phyloP scores from a whole-genome alignment of 2,797 vertebrate genomes.

The Columba guinea region DNA sequence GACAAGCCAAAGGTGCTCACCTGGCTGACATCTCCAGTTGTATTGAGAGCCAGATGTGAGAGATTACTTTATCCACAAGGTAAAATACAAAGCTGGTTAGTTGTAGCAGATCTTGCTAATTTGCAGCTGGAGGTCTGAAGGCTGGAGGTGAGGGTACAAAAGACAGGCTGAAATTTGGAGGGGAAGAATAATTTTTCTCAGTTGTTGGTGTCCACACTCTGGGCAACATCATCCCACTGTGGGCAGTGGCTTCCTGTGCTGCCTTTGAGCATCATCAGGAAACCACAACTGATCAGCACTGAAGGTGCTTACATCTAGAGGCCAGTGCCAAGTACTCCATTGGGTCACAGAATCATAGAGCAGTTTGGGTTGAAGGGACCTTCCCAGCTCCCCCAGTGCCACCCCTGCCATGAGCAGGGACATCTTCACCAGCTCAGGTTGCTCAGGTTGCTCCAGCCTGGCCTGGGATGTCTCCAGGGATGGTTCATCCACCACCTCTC shows the following conservation, averaged over 20 bases:
- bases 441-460: no score
- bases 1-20: neutral
- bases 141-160: neutral
- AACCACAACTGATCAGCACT: neutral
- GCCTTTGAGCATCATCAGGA: neutral
- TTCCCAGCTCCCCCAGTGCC: no score
- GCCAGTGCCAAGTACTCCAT: neutral
- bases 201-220: neutral
- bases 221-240: accelerated
- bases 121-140: neutral
- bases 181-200: neutral
- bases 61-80: neutral
- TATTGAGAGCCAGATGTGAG: neutral
- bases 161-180: neutral
- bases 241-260: neutral
- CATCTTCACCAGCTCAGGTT: no score
- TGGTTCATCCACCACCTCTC: no score
- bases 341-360: neutral
- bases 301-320: neutral
- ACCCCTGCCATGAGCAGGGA: no score
- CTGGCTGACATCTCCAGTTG: neutral
- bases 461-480: no score
- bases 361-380: no score
- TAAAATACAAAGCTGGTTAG: neutral
- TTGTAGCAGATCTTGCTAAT: neutral